Evolutionary conservation across 2,113 vertebrate genomes (phyloP), one percentile per base, ranked within the genome.

Genomic region (Salvelinus sp.): DNA sequence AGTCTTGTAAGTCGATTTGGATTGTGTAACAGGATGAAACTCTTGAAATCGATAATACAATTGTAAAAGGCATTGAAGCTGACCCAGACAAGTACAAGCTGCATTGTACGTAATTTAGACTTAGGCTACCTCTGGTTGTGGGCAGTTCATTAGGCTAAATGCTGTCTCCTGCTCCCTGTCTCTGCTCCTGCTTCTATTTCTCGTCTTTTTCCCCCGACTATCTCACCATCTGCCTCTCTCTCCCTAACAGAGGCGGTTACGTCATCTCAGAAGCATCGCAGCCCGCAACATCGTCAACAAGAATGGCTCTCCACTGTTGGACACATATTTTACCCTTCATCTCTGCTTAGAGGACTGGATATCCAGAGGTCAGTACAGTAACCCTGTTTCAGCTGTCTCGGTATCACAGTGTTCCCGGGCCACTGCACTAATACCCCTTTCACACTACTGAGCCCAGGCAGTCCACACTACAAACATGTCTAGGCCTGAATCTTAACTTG

Each of bases 291-390:
- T 99, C 1, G 86, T 97, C 73, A 97, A 95, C 85, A 97, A 87
- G 92, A 97, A 97, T 89, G 97, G 96, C 30, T 95, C 93, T 67
- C 95, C 95, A 10, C 95, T 99, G 66, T 89, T 99, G 80, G 97
- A 99, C 81, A 99, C 97, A 0, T 98, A 95, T 89, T 99, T 99
- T 91, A 98, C 96, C 12, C 96, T 99, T 76, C 97, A 99, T 87
- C 90, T 98, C 82, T 97, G 95, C 84, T 89, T 91, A 79, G 93
- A 85, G 0, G 33, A 93, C 47, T 94, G 89, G 76, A 95, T 96
- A 85, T 95, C 91, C 76, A 96, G 91, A 91, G 93, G 93, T 94
- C 14, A 38, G 30, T 68, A 30, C 18, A 72, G 88, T 76, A 72
- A 18, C 57, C 10, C 14, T 14, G 7, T 25, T 22, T 48, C 23